Conservation (phyloP, 1,140 invertebrate genomes). For the Contarinia nasturtii region DNA sequence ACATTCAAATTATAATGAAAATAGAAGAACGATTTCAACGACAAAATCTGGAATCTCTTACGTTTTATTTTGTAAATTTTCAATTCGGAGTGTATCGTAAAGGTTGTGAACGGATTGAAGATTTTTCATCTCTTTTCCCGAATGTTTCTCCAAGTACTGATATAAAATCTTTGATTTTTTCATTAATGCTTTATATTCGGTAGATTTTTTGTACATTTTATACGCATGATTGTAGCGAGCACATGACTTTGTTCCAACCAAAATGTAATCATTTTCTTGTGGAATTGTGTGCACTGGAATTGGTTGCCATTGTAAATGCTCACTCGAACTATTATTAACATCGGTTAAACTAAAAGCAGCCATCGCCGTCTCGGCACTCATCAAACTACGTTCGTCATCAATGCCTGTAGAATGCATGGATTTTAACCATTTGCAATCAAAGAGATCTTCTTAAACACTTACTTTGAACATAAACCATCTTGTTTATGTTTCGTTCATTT, state of each 20-base stretch:
- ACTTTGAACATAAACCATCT: slow-evolving; percentile 43
- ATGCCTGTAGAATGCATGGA: slow-evolving; percentile 34
- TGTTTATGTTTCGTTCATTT: slow-evolving; percentile 28
- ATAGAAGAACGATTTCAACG: too few relatives aligned
- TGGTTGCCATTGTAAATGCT: slow-evolving; percentile 61
- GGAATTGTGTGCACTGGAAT: slow-evolving; percentile 70
- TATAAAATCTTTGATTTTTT: slow-evolving; percentile 40
- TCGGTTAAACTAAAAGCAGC: slow-evolving; percentile 52
- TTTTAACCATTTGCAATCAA: too few relatives aligned
- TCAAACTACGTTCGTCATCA: slow-evolving; percentile 71
- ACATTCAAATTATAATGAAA: too few relatives aligned
- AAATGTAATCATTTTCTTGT: slow-evolving; percentile 39
- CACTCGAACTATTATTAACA: slow-evolving; percentile 42
- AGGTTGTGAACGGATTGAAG: too few relatives aligned
- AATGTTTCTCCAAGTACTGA: slow-evolving; percentile 36
- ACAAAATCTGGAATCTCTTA: too few relatives aligned
- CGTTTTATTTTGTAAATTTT: too few relatives aligned
- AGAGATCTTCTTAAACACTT: too few relatives aligned
- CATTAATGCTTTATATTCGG: slow-evolving; percentile 33
- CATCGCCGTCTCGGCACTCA: slow-evolving; percentile 67
- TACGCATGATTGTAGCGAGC: slow-evolving; percentile 36
- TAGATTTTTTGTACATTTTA: slow-evolving; percentile 30
- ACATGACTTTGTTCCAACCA: slow-evolving; percentile 46
- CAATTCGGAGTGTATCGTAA: too few relatives aligned
- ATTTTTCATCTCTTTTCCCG: slow-evolving; percentile 23